Percentiles rank a stretch among this genome's conserved stretches.
Evolutionary conservation across 2,888 invertebrate species (phyloP).

Genomic region (Sthenelais limicola): DNA sequence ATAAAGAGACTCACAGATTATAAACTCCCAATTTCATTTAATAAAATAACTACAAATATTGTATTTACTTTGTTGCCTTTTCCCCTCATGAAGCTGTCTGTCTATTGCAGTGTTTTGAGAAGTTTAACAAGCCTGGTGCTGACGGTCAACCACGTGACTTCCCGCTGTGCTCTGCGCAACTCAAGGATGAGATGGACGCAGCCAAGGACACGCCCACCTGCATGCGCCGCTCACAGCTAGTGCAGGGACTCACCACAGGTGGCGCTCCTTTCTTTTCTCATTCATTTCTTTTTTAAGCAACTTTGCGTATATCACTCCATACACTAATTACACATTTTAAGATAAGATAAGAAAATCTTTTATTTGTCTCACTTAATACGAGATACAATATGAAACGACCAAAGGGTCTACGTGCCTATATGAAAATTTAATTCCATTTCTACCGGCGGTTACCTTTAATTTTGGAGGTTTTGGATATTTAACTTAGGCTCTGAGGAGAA

Average conservation of each 20-base stretch:
- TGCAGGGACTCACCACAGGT: conserved; percentile 69
- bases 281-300: too few species aligned
- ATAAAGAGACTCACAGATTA: neutral
- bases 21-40: neutral
- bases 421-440: too few species aligned
- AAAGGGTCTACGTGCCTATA: too few species aligned
- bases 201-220: conserved; percentile 90
- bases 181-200: conserved; percentile 91
- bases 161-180: conserved; percentile 89
- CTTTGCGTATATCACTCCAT: too few species aligned
- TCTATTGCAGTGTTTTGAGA: conserved; percentile 75
- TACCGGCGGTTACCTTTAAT: too few species aligned
- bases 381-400: too few species aligned
- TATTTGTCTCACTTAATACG: too few species aligned
- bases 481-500: too few species aligned
- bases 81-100: neutral
- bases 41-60: conserved; percentile 5
- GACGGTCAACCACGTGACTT: conserved; percentile 69
- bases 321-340: too few species aligned
- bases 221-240: conserved; percentile 78
- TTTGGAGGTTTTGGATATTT: too few species aligned
- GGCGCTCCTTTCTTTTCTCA: too few species aligned
- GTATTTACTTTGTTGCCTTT: neutral
- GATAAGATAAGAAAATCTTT: too few species aligned
- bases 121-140: conserved; percentile 78